Evolutionary conservation across 53 echinoderm and acorn worm genomes (phyloP).

Genomic region (Hippasteria phrygiana): DNA sequence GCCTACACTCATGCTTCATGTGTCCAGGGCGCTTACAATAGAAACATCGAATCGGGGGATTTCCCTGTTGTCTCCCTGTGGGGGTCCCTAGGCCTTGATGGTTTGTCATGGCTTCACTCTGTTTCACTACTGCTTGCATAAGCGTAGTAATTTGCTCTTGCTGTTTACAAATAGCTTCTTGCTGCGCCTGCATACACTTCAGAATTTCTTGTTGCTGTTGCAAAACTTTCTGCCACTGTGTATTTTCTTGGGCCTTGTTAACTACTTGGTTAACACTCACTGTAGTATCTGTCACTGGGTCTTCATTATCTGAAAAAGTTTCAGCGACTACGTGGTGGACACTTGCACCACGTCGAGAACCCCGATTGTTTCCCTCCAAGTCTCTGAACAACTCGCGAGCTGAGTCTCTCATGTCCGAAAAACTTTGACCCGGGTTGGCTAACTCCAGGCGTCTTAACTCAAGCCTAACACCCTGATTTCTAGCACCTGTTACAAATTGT

Average conservation of each 20-base stretch:
- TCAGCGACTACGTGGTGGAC: not conserved
- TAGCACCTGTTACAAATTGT: conserved; percentile 6
- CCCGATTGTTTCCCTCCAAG: not conserved
- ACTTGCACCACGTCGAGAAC: not conserved
- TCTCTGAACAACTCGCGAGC: conserved; percentile 17
- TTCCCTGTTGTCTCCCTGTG: not conserved
- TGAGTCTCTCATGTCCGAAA: conserved; percentile 1
- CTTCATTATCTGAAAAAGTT: not conserved
- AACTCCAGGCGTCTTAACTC: conserved; percentile 8
- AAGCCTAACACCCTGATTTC: not conserved
- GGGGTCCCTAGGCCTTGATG: not conserved
- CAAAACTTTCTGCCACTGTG: not conserved
- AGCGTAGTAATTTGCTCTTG: not conserved
- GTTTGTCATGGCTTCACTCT: not conserved
- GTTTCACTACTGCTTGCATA: not conserved
- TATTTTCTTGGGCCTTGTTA: not conserved
- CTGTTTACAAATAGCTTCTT: conserved; percentile 4
- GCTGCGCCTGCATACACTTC: not conserved
- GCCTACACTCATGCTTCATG: not conserved
- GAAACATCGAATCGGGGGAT: not conserved
- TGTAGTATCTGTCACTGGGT: not conserved
- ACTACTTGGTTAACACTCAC: not conserved
- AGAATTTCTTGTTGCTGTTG: conserved; percentile 19
- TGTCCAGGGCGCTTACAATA: conserved; percentile 14
- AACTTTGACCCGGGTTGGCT: not conserved